Base-by-base conservation (phyloP, 2,888 invertebrate genomes). In the Desoria tigrina region DNA sequence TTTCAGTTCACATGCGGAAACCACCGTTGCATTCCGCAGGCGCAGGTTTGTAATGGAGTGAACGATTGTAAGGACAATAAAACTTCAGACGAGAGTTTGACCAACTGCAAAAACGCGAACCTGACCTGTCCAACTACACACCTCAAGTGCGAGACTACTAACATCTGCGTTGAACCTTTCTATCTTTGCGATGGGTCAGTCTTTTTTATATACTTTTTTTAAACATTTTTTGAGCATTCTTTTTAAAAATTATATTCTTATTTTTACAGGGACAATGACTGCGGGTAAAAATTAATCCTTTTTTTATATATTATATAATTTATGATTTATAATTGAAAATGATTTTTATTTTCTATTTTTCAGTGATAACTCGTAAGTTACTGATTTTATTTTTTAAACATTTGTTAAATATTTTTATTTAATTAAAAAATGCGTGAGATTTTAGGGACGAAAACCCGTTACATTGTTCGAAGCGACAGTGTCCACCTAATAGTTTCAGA, bases 111-210 rank as follows among this genome's bases (percentile, higher is more conserved):
- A 24, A 79, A 78, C 75, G 91, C 92, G 0, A 94, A 93, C 78
- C 89, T 90, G 0, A 95, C 94, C 0, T 97, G 96, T 77, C 92
- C 93, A 0, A 82, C 87, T 0, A 92, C 92, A 79, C 92, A 96
- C 78, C 85, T 94, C 45, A 94, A 94, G 79, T 96, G 95, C 79
- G 90, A 92, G 77, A 91, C 90, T 76, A 95, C 95, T 0, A 95
- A 94, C 78, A 94, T 96, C 73, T 98, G 98, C 79, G 95, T 98
- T 0, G 97, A 98, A 79, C 94, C 94, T 0, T 95, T 95, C 79
- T 95, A 95, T 93, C 84, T 98, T 0, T 99, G 99, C 80, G 96
- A 98, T 80, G 95, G 95, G 0, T 42, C 4, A 21, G 45, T 45
- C 9, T 16, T 39, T 39, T 39, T 39, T 39, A 39, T 39, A 39